Conservation (phyloP, 2,888 invertebrate species). For the Drosophila incognita region DNA sequence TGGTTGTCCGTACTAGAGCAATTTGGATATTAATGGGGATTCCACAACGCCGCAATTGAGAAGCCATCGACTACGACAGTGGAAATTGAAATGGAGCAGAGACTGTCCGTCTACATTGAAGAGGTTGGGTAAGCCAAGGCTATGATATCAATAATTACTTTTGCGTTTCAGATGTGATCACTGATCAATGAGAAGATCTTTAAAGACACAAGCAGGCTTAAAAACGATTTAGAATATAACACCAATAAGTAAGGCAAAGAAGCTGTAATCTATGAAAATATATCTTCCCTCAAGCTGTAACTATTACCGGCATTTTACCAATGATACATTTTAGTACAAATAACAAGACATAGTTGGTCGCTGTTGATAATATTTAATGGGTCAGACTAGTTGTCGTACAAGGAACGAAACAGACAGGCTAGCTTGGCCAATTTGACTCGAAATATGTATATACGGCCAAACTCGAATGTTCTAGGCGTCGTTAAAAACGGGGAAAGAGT, state of each 20-base stretch:
- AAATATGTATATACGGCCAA: too few relatives aligned
- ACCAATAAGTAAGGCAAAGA: not conserved
- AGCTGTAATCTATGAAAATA: conserved; percentile 86
- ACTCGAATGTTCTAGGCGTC: too few relatives aligned
- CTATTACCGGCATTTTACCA: conserved; percentile 91
- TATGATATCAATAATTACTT: not conserved
- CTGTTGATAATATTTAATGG: too few relatives aligned
- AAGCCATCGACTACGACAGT: not conserved
- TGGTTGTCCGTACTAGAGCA: conserved; percentile 27
- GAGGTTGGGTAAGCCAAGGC: conserved; percentile 87
- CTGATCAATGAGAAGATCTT: conserved; percentile 84
- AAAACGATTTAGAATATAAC: not conserved
- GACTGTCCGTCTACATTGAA: conserved; percentile 88
- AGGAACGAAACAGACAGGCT: too few relatives aligned
- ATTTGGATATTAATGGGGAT: conserved; percentile 75
- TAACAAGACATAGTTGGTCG: too few relatives aligned
- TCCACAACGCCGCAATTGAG: conserved; percentile 55
- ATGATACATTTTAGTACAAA: too few relatives aligned
- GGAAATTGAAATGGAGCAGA: conserved; percentile 86
- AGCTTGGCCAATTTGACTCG: too few relatives aligned
- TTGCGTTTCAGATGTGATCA: not conserved
- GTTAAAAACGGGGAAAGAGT: too few relatives aligned
- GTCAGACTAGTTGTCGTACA: too few relatives aligned
- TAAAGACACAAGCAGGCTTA: not conserved
- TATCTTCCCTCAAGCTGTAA: not conserved